phyloP scores from a whole-genome alignment of 2,888 invertebrate genomes.

The Dynastes grantii region DNA sequence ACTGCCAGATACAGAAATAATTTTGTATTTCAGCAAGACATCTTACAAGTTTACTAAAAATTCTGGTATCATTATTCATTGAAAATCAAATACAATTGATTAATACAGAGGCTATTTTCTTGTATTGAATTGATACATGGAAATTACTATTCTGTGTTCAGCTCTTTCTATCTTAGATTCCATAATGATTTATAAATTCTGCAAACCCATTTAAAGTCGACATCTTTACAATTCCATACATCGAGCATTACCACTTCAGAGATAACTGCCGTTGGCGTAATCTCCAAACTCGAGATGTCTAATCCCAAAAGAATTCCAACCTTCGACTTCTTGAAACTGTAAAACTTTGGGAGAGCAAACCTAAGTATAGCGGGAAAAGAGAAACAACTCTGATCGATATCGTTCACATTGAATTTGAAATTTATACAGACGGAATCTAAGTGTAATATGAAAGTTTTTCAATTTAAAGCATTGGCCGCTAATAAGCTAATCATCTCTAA shows the following conservation, averaged over 20 bases:
- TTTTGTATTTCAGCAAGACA: too few relatives aligned
- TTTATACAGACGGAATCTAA: conserved; percentile 10
- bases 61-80: too few relatives aligned
- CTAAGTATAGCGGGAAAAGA: neutral
- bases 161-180: too few relatives aligned
- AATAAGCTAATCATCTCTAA: neutral
- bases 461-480: neutral
- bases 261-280: conserved; percentile 17
- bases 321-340: conserved; percentile 5
- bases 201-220: neutral
- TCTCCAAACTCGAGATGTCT: conserved; percentile 18
- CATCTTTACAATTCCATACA: neutral
- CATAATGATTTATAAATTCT: neutral
- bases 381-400: conserved; percentile 29
- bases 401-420: conserved; percentile 23
- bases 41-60: too few relatives aligned
- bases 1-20: too few relatives aligned
- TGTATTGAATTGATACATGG: too few relatives aligned
- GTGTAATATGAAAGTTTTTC: conserved; percentile 1
- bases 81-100: too few relatives aligned
- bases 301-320: conserved; percentile 19
- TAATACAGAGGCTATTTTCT: too few relatives aligned
- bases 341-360: neutral
- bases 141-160: too few relatives aligned
- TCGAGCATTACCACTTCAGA: neutral